These are phyloP conservation scores for Brachionus plicatilis DNA, from an alignment of 1,140 invertebrate species.

Conservation along the genomic window DNA sequence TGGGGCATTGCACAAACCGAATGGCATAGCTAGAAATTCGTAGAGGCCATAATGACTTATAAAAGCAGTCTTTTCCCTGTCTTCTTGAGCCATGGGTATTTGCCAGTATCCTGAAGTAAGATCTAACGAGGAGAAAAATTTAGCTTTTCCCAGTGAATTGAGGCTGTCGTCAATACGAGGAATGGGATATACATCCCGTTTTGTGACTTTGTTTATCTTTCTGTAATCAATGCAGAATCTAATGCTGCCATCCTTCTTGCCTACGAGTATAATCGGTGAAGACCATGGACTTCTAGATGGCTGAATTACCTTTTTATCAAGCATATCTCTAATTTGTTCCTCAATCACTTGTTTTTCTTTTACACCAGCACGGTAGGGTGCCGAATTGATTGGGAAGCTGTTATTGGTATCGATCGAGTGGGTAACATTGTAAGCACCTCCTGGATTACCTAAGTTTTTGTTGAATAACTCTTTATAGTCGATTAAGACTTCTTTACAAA, in stretches of 20 bases:
- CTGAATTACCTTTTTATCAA: constrained; percentile 23
- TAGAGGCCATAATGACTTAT: constrained; percentile 37
- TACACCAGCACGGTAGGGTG: not conserved
- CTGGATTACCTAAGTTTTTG: not conserved
- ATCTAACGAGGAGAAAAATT: not conserved
- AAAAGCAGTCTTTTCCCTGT: not conserved
- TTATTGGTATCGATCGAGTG: not conserved
- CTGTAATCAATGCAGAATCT: too few relatives aligned
- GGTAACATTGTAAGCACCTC: not conserved
- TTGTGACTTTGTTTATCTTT: constrained; percentile 1
- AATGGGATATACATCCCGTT: constrained; percentile 18
- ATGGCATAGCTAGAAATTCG: constrained; percentile 51
- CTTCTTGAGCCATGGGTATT: not conserved
- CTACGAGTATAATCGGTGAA: too few relatives aligned
- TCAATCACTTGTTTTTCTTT: not conserved
- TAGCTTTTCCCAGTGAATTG: not conserved
- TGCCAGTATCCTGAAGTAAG: constrained; percentile 23
- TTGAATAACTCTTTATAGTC: not conserved
- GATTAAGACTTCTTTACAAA: not conserved
- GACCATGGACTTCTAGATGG: not conserved
- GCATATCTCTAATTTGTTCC: constrained; percentile 5
- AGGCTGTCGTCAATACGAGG: constrained; percentile 32
- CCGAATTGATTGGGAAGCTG: not conserved
- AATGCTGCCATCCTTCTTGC: too few relatives aligned
- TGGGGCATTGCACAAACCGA: constrained; percentile 51